Base-by-base conservation (phyloP, 23 tunicate genomes). In the Diplosoma virens region DNA sequence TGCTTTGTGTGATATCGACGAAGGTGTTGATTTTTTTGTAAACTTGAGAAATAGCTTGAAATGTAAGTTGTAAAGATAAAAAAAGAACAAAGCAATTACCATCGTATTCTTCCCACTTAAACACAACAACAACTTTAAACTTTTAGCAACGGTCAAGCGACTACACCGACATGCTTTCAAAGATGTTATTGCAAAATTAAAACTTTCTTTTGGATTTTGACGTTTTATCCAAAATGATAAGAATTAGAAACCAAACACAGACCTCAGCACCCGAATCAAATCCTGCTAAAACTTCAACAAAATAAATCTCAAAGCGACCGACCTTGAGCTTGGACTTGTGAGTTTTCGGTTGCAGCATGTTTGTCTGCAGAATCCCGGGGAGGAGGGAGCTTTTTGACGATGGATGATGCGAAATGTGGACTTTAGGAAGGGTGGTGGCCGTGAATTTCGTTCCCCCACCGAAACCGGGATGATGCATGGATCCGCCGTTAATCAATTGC, bases 251-350 rank as follows among this genome's bases (percentile, higher is more conserved):
- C 16, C 14, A 45, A 45, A 9, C 16, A 9, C 16, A 45, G 16
- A 16, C 52, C 14, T 9, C 52, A 45, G 11, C 14, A 11, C 16
- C 14, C 52, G 16, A 45, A 9, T 45, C 16, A 45, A 9, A 45
- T 45, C 16, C 52, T 45, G 11, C 52, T 11, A 16, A 45, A 45
- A 45, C 52, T 45, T 45, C 11, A 45, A 16, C 52, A 16, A 16
- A 45, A 45, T 9, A n/a, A n/a, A n/a, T n/a, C n/a, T n/a, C n/a
- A n/a, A n/a, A n/a, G n/a, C n/a, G n/a, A 56, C 64, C 20, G 36
- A 92, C 97, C 93, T 92, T 92, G 48, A 92, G 29, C 47, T 92
- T 92, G 58, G 87, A 20, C 63, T 92, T 92, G 84, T 89, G 78
- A 25, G 83, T 37, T 47, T 90, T 90, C 18, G 90, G 78, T 59